Evolutionary conservation across 2,888 invertebrate genomes (phyloP).

Genomic region (Trypoxylon attenuatum): DNA sequence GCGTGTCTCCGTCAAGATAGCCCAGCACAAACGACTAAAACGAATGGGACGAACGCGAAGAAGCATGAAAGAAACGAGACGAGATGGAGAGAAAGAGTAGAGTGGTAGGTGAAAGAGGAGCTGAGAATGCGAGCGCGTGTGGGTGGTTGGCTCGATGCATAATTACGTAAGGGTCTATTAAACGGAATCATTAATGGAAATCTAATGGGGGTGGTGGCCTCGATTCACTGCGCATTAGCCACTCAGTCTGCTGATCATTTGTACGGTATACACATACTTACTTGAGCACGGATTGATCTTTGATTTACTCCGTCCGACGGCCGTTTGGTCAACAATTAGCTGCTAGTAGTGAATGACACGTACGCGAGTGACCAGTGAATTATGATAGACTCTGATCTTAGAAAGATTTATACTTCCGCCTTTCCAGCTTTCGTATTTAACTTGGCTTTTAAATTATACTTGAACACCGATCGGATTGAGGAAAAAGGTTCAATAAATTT

Average conservation of each 20-base stretch:
- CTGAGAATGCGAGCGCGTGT: conserved; percentile 44
- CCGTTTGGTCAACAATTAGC: conserved; percentile 5
- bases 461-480: too few relatives aligned
- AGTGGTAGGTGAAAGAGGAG: not conserved
- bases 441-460: too few relatives aligned
- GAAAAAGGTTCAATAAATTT: too few relatives aligned
- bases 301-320: conserved; percentile 28
- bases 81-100: not conserved
- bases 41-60: too few relatives aligned
- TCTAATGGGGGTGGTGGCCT: conserved; percentile 44
- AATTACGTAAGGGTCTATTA: conserved; percentile 61
- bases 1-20: too few relatives aligned
- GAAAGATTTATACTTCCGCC: too few relatives aligned
- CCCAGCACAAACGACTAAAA: too few relatives aligned
- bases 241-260: conserved; percentile 37
- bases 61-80: not conserved
- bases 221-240: conserved; percentile 26
- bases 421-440: too few relatives aligned
- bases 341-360: too few relatives aligned
- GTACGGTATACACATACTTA: conserved; percentile 25
- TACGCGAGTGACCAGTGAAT: too few relatives aligned
- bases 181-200: conserved; percentile 61
- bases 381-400: too few relatives aligned
- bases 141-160: conserved; percentile 54
- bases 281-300: conserved; percentile 20